Evolutionary conservation across 2,888 invertebrate species (phyloP), one percentile per base, ranked within the genome.

Genomic region (Poecilus cupreus): DNA sequence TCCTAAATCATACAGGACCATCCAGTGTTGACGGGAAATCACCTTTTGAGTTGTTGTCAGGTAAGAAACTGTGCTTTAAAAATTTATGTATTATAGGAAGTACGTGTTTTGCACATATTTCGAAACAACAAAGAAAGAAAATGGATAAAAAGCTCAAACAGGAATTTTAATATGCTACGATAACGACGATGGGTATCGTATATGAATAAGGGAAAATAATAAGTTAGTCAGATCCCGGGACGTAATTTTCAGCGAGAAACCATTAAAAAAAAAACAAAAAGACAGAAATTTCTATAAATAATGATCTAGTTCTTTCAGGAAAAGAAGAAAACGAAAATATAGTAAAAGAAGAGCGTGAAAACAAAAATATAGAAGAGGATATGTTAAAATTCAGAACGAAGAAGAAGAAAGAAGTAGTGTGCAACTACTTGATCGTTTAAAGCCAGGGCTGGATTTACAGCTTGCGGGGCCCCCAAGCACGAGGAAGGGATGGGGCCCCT

Each of bases 161-260:
- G 83, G 85, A 10, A 79, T 83, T 77, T 80, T 86, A 8, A 83
- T 84, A 10, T 84, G 85, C 13, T 85, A 86, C 60, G 84, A 85
- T 82, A 83, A n/a, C n/a, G n/a, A 84, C 22, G 83, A 84, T 51
- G 82, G 83, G 0, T 85, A 84, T 79, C 77, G 84, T 39, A 82
- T 86, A 39, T 85, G n/a, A n/a, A n/a, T n/a, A n/a, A n/a, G 79
- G 54, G 51, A 80, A 11, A 83, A 18, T 80, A 11, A 70, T 5
- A 57, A 26, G 11, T 13, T 75, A 10, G 46, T 75, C 32, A 32
- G 74, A 20, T 46, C 46, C 11, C 11, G 74, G 13, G 80, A 74
- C 57, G 75, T 80, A 0, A 16, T 75, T 6, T 80, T 75, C 22
- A 60, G 75, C 5, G 75, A 79, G 22, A 26, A 74, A 26, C n/a